Base-by-base conservation (phyloP, 2,113 vertebrate species). In the Rhea americana region DNA sequence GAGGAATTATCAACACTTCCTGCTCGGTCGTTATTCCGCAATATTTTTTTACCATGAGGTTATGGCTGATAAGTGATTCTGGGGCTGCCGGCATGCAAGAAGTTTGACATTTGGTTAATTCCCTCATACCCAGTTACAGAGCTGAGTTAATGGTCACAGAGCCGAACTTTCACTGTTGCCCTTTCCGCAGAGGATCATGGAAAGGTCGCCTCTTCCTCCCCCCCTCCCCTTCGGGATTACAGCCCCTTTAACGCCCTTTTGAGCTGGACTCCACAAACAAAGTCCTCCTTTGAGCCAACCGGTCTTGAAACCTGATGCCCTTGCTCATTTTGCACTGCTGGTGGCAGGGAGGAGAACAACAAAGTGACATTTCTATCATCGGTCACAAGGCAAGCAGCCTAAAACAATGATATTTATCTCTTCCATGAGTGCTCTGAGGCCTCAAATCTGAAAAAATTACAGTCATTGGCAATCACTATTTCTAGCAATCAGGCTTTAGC, bases 231-330 rank as follows among this genome's bases (percentile, higher is more conserved):
- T 82, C 67, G 56, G 91, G 87, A 94, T 89, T 88, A 71, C 71
- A 80, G 93, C 87, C 61, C 65, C 91, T 94, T 82, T 76, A 74
- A 67, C 7, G 48, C 61, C 88, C 59, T 87, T 91, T 65, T 2
- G 13, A 96, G 59, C 74, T 26, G 24, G 70, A 51, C 47, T 81
- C 71, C 1, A 5, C 87, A 66, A 87, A 95, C 91, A 93, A 96
- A 94, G 94, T 94, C 62, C 73, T 81, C 66, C 76, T 96, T 96
- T 96, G 78, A 95, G 86, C 62, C 76, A 55, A 8, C 51, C 61
- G 75, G 72, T 92, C 84, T 62, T 93, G 94, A 95, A 96, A 96
- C 91, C 76, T 1, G 35, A 95, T 68, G 74, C 81, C 28, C 79
- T 92, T 88, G 79, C 85, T 93, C 87, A 5, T 50, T 92, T 93